Conservation (phyloP, 2,797 vertebrate genomes). For the Chiloscyllium punctatum region DNA sequence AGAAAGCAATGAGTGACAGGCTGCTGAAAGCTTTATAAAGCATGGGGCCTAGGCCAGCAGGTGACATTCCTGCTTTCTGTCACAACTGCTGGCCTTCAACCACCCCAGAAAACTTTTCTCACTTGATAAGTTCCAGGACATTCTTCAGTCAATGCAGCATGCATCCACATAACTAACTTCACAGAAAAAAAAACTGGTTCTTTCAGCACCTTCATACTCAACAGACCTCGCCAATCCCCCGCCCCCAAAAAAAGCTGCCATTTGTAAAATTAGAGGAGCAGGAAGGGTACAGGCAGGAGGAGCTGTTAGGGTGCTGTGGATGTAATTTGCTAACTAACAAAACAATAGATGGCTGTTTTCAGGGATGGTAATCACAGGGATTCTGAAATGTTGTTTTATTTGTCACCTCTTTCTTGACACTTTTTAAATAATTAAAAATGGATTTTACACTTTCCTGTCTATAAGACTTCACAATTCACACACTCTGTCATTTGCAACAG, state of each 20-base stretch:
- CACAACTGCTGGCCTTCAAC: neutral
- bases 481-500: neutral
- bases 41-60: neutral
- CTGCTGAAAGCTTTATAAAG: neutral
- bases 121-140: neutral
- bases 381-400: neutral
- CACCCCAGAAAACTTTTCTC: neutral
- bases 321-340: neutral
- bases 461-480: neutral
- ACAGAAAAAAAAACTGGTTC: neutral
- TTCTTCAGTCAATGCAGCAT: neutral
- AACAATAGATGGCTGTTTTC: no score
- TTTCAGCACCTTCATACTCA: neutral
- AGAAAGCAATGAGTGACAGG: neutral
- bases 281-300: neutral
- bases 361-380: neutral
- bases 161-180: neutral
- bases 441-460: neutral
- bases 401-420: neutral
- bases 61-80: neutral
- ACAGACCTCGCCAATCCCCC: no score
- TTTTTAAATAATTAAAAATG: neutral
- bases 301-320: no score
- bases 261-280: neutral
- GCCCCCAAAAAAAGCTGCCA: neutral